These are phyloP conservation scores for Accipiter virgatus DNA, from an alignment of 2,113 vertebrate genomes.

Conservation along the genomic window DNA sequence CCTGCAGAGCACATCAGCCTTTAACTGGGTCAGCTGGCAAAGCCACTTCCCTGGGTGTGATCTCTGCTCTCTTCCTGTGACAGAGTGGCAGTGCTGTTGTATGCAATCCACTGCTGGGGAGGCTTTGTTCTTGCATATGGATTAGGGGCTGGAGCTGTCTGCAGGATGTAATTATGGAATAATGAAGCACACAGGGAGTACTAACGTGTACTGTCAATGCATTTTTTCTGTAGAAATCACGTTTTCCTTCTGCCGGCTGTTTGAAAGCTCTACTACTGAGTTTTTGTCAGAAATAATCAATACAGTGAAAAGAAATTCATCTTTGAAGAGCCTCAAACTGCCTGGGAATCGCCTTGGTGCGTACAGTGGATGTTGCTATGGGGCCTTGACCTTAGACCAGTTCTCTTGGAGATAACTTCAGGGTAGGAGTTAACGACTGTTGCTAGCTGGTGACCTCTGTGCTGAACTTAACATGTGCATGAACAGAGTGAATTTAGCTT, in stretches of 20 bases:
- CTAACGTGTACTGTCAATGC: background rate
- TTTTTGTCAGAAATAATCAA: slow-evolving; percentile 80
- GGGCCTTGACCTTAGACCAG: background rate
- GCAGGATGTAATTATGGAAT: background rate
- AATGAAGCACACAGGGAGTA: background rate
- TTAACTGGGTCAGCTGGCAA: background rate
- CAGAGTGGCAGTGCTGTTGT: background rate
- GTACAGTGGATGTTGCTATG: background rate
- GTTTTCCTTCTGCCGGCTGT: slow-evolving; percentile 87
- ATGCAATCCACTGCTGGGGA: background rate
- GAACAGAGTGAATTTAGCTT: background rate
- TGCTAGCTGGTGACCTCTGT: background rate
- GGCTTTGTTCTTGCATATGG: background rate
- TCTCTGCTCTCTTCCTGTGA: background rate
- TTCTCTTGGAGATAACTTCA: background rate
- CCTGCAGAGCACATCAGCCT: background rate
- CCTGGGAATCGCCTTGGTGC: slow-evolving; percentile 89
- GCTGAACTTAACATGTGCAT: background rate
- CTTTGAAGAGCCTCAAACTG: slow-evolving; percentile 82
- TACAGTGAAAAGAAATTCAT: slow-evolving; percentile 77
- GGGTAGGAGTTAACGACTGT: background rate
- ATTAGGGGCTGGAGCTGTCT: background rate
- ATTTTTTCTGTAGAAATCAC: slow-evolving; percentile 78
- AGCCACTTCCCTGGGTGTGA: background rate
- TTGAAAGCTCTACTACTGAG: slow-evolving; percentile 80